A percentile compares a stretch with the other conserved stretches of the same genome.
Evolutionary conservation across 2,797 vertebrate species (phyloP).

Genomic region (Falco concolor): DNA sequence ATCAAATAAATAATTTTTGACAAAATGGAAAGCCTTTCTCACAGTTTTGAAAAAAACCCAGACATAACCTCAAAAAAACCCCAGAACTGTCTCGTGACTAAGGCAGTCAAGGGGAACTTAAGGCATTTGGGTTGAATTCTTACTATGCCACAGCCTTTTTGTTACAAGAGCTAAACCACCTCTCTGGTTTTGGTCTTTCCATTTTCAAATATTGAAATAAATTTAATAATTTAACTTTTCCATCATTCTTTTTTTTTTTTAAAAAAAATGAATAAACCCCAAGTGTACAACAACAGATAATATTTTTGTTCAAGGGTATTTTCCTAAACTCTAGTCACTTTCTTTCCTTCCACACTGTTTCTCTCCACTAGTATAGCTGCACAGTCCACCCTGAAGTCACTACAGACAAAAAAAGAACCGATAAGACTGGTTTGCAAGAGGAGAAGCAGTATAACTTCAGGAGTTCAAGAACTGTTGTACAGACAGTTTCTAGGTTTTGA

Average conservation of each 20-base stretch:
- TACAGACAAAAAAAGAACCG: not conserved
- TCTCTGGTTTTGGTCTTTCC: not conserved
- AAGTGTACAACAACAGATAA: not conserved
- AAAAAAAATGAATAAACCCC: not conserved
- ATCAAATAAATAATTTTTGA: not conserved
- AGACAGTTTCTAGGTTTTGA: conserved; percentile 37
- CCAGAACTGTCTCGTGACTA: not conserved
- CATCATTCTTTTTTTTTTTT: not conserved
- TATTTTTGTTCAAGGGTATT: not conserved
- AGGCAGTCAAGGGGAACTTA: not conserved
- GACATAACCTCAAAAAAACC: not conserved
- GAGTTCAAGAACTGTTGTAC: conserved; percentile 7
- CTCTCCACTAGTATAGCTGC: not conserved
- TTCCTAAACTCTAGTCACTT: not conserved
- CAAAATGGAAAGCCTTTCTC: not conserved
- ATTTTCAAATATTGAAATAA: not conserved
- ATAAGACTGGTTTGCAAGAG: not conserved
- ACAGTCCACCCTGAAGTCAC: not conserved
- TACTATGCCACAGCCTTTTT: not conserved
- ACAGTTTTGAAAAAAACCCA: not conserved
- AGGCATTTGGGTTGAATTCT: not conserved
- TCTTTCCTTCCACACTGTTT: not conserved
- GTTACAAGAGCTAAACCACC: not conserved
- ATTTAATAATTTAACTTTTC: not conserved
- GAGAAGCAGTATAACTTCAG: conserved; percentile 6